Base-by-base conservation (phyloP, 2,113 vertebrate species). In the Gymnarchus niloticus region DNA sequence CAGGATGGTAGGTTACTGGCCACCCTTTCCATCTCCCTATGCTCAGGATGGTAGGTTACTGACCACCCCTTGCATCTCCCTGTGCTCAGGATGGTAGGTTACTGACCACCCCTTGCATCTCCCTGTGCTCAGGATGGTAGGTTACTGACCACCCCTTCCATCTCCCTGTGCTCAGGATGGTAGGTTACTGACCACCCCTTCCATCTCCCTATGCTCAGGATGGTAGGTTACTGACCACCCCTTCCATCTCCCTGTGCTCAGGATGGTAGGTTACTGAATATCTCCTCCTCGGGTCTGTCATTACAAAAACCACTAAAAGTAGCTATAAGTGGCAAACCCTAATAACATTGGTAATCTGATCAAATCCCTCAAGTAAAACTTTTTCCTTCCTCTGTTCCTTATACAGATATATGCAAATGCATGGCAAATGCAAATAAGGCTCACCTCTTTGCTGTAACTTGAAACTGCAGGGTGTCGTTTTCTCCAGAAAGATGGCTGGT, bases 401-500 rank as follows among this genome's bases (percentile, higher is more conserved):
- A n/a, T n/a, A n/a, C n/a, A n/a, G n/a, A n/a, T n/a, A n/a, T n/a
- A n/a, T 41, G 33, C 65, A 41, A 17, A 41, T 17, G n/a, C n/a
- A n/a, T 73, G 65, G 41, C 25, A 73, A 73, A 73, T 73, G 19
- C 19, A 37, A 65, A 78, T 81, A 54, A 87, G 41, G 33, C 82
- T 91, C 91, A 99, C 98, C 98, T 99, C 91, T 96, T 97, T 51
- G 98, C 96, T 84, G 96, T 95, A 87, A 97, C 90, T 10, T 96
- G 92, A 92, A 99, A 99, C 81, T 95, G 93, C 83, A 99, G 92
- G 0, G 89, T 94, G 51, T 96, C 95, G 48, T 99, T 96, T 88
- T 97, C 95, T 6, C 98, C 97, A 10, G 96, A 97, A 83, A 99
- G 93, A 88, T 94, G 97, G 89, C 94, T 99, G 0, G 97, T 99